phyloP scores from a whole-genome alignment of 2,888 invertebrate genomes.

The Coenonympha glycerion region DNA sequence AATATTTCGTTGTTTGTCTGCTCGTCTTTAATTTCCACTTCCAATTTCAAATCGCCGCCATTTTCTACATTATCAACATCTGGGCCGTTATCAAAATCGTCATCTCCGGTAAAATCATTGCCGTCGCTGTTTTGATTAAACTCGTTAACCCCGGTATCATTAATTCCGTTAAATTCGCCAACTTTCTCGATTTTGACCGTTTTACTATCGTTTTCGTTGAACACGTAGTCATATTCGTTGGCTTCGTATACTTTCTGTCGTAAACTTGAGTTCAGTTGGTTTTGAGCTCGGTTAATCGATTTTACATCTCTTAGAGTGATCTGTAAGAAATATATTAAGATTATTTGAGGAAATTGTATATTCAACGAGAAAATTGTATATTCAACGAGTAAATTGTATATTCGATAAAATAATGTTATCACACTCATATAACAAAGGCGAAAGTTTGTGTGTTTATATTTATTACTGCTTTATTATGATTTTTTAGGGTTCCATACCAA shows the following conservation, averaged over 20 bases:
- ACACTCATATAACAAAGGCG: no score
- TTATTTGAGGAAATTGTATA: neutral
- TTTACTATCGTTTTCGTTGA: neutral
- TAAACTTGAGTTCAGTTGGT: slow-evolving; percentile 37
- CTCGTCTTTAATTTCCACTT: slow-evolving; percentile 42
- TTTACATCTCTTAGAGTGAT: slow-evolving; percentile 49
- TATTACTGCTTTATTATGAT: no score
- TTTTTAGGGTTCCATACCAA: no score
- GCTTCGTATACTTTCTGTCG: slow-evolving; percentile 38
- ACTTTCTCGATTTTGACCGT: no score
- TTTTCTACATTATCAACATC: slow-evolving; percentile 10
- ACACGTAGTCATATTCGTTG: slow-evolving; percentile 35
- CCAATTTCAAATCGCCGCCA: slow-evolving; percentile 16
- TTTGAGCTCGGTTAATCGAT: slow-evolving; percentile 39
- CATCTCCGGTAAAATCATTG: neutral
- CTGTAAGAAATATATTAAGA: slow-evolving; percentile 39
- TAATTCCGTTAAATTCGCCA: neutral
- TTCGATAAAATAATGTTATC: neutral
- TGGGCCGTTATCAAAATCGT: neutral
- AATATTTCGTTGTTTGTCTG: slow-evolving; percentile 43
- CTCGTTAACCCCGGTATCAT: neutral
- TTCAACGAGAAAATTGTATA: no score
- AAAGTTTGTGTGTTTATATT: no score
- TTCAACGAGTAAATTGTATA: no score
- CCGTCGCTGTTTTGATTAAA: neutral